These are phyloP conservation scores for Radopholus similis DNA, from an alignment of 1,140 invertebrate genomes.

Conservation along the genomic window DNA sequence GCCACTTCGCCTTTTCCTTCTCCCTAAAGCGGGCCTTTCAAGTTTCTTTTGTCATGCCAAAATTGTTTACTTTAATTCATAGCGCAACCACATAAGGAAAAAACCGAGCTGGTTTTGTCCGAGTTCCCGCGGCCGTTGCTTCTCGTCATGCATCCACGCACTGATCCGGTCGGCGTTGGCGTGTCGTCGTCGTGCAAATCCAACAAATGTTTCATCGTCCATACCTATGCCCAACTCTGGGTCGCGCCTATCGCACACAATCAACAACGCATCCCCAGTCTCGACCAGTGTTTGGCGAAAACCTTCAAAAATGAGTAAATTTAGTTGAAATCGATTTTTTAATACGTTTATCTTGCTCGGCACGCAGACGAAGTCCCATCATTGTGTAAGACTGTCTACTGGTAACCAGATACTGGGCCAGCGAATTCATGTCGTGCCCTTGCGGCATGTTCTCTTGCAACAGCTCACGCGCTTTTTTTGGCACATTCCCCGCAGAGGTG, in stretches of 20 bases:
- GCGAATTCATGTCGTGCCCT: conserved; percentile 48
- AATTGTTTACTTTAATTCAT: conserved; percentile 37
- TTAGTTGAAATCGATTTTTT: conserved; percentile 4
- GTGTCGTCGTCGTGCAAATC: conserved; percentile 18
- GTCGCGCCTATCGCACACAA: conserved; percentile 52
- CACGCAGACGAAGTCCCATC: conserved; percentile 46
- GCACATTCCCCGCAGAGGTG: conserved; percentile 44
- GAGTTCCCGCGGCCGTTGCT: conserved; percentile 37
- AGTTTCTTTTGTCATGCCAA: not conserved
- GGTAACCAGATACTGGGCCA: conserved; percentile 43
- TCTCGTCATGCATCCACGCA: conserved; percentile 54
- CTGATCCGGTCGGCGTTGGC: conserved; percentile 42
- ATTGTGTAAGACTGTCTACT: conserved; percentile 52
- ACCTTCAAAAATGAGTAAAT: conserved; percentile 25
- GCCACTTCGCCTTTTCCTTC: conserved; percentile 30
- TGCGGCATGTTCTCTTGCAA: conserved; percentile 55
- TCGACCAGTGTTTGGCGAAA: conserved; percentile 51
- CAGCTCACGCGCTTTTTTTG: conserved; percentile 42
- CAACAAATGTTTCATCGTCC: conserved; percentile 53
- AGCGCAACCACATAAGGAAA: conserved; percentile 55
- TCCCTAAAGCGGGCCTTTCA: conserved; percentile 28
- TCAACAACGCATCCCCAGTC: conserved; percentile 49
- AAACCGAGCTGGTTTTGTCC: conserved; percentile 54
- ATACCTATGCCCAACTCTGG: conserved; percentile 57
- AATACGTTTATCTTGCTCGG: conserved; percentile 57